These are phyloP conservation scores for Formica aserva DNA, from an alignment of 2,888 invertebrate species.

Conservation along the genomic window DNA sequence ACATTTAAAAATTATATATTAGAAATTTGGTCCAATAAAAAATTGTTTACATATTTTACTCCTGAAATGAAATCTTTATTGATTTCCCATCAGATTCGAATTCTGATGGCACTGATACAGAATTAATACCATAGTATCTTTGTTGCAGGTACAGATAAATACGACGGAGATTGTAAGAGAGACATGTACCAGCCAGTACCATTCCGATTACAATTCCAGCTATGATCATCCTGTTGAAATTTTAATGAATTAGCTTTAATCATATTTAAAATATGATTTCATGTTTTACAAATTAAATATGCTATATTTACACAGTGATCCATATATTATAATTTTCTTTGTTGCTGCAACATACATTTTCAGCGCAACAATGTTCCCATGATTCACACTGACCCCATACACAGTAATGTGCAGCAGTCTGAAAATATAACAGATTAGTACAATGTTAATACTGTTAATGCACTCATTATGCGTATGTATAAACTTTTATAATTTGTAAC, in stretches of 20 bases:
- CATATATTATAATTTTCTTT: conserved; percentile 55
- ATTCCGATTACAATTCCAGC: conserved; percentile 55
- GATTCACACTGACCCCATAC: conserved; percentile 72
- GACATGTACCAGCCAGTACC: conserved; percentile 60
- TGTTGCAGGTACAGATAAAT: conserved; percentile 29
- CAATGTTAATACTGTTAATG: background rate
- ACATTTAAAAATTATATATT: conserved; percentile 32
- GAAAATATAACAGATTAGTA: conserved; percentile 22
- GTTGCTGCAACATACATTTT: conserved; percentile 75
- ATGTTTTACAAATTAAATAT: background rate
- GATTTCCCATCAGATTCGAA: conserved; percentile 29
- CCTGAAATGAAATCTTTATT: conserved; percentile 26
- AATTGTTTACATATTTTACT: background rate
- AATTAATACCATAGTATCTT: conserved; percentile 53
- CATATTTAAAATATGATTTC: background rate
- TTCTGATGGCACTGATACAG: conserved; percentile 47
- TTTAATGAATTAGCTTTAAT: background rate
- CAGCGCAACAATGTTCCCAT: conserved; percentile 75
- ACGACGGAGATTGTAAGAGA: conserved; percentile 51
- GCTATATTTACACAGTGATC: conserved; percentile 66
- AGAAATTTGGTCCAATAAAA: background rate
- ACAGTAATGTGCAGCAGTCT: conserved; percentile 73
- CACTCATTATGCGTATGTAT: background rate
- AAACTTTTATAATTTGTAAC: background rate
- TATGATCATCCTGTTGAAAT: conserved; percentile 57